Evolutionary conservation across 2,797 vertebrate species (phyloP).

Genomic region (Myotis findleyi): DNA sequence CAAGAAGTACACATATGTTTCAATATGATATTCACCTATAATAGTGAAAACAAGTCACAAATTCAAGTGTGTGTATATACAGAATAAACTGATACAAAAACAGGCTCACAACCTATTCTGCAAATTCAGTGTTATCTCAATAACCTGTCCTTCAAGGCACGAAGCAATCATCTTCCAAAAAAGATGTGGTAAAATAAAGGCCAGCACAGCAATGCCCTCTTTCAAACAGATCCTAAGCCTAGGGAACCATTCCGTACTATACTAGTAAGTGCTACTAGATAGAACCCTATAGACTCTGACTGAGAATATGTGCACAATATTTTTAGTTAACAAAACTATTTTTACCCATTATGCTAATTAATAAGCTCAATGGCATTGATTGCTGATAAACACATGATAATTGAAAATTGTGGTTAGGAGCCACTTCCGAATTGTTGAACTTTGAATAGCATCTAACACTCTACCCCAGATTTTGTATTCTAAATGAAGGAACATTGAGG

Average conservation of each 20-base stretch:
- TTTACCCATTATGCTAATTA: background rate
- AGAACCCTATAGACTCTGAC: background rate
- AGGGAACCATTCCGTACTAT: background rate
- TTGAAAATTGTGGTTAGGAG: background rate
- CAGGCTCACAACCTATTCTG: background rate
- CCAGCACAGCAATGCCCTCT: background rate
- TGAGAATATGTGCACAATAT: background rate
- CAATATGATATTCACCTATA: background rate
- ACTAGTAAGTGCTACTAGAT: background rate
- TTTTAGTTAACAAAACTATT: background rate
- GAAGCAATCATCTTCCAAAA: background rate
- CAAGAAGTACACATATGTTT: background rate
- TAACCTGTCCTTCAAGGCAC: background rate
- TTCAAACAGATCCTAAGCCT: background rate
- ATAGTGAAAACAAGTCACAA: background rate
- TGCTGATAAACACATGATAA: background rate
- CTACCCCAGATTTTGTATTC: background rate
- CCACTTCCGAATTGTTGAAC: background rate
- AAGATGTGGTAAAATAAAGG: background rate
- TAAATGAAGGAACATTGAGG: background rate
- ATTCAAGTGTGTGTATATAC: background rate
- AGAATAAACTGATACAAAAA: background rate
- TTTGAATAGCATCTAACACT: background rate
- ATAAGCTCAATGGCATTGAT: background rate
- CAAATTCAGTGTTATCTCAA: background rate